Evolutionary conservation across 2,888 invertebrate species (phyloP), one percentile per base, ranked within the genome.

Genomic region (Apotomis capreana): DNA sequence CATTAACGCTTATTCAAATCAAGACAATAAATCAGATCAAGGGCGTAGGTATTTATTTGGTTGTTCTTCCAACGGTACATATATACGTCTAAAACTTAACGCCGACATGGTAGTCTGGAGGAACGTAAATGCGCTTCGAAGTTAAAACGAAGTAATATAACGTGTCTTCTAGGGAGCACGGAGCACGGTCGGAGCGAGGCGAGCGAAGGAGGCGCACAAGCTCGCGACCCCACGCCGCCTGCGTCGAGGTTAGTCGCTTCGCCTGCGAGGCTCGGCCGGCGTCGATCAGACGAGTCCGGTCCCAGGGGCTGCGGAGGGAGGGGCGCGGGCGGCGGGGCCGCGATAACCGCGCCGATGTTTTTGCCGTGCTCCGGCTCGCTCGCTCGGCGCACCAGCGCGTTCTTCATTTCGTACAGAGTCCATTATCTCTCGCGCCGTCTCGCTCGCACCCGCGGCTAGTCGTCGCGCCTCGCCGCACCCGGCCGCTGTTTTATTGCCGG

Each of bases 401-500:
- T 91, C 92, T 88, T 91, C 92, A 91, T 90, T 92, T 89, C 89
- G 89, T 88, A 88, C 86, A 82, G 85, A 90, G 92, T 91, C 92
- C 92, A 92, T 92, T 92, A 92, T 92, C 92, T 91, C 82, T 89
- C 81, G 81, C 81, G 76, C 87, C 81, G 87, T 93, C 92, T 83
- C 86, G 79, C 85, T 89, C 89, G 89, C 88, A 89, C 93, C 76
- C 86, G 83, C 80, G 76, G 84, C 83, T 85, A 83, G 84, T 87
- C 89, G 92, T 90, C 91, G 87, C 92, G 91, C 92, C 90, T 89
- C 88, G 90, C 92, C 90, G 90, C 93, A 89, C 92, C 79, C 91
- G 88, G 90, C 93, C 88, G 93, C 93, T 89, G 92, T 93, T 92
- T 92, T 93, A 89, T 93, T 93, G 89, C 94, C 91, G 87, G 91